Base-by-base conservation (phyloP, 2,888 invertebrate genomes). In the Eupithecia dodoneata region DNA sequence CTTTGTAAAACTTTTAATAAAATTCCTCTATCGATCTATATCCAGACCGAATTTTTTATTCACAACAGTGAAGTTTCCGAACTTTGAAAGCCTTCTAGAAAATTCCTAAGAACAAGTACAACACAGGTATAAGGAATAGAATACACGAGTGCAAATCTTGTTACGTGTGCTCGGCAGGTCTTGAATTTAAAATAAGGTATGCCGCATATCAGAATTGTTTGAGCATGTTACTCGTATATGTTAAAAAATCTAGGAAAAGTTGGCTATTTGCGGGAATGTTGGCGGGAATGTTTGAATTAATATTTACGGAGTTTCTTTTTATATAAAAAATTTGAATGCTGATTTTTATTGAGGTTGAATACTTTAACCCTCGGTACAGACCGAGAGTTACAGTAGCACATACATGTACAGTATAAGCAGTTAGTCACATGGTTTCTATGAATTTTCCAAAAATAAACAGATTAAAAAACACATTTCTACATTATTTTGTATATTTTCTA, bases 131-230 rank as follows among this genome's bases (percentile, higher is more conserved):
- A 42, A 7, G 45, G 18, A 73, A 45, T 30, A 63, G 73, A 73
- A 73, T 72, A 73, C 47, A 15, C 41, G 18, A 63, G 73, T 65
- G 73, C 73, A 73, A 73, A 73, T 73, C 73, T 73, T 47, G 65
- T 73, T 65, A 73, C 47, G 65, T 45, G 47, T 73, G 47, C 18
- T 47, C 47, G 73, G 72, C 45, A 18, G 44, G 44, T 73, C 65
- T 45, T 45, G 73, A 73, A 73, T 73, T 73, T 73, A 7, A 73
- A 65, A 73, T 65, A 49, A 65, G 73, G 13, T 63, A 2, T 47
- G 13, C 44, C 7, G 52, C 30, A 66, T 73, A 65, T 73, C 73
- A 73, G 65, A 73, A 13, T 13, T 65, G 73, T 73, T 73, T 65
- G 65, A 63, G n/a, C 41, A 55, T 72, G 55, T 18, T 72, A 30